phyloP scores from a whole-genome alignment of 1,140 invertebrate species.

The Limonius californicus region DNA sequence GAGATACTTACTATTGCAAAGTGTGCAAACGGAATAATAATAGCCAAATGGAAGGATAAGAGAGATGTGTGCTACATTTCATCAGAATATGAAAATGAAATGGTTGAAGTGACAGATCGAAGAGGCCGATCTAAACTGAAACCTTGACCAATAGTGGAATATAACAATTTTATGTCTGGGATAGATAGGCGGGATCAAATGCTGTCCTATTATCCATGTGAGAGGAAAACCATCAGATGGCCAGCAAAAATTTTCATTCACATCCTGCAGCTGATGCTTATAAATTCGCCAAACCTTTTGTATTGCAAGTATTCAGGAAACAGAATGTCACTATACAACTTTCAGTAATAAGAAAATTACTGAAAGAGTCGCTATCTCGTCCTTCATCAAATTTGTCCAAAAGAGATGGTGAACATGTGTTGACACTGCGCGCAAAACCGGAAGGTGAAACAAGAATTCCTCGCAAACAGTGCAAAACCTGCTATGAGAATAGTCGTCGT shows the following conservation, averaged over 20 bases:
- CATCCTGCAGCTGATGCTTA: slow-evolving; percentile 22
- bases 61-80: slow-evolving; percentile 38
- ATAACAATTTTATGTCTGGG: slow-evolving; percentile 40
- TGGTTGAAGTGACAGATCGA: slow-evolving; percentile 33
- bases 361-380: too few relatives aligned
- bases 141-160: slow-evolving; percentile 35
- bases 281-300: slow-evolving; percentile 21
- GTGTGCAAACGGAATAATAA: slow-evolving; percentile 33
- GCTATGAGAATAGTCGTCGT: too few relatives aligned
- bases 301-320: slow-evolving; percentile 19
- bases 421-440: too few relatives aligned
- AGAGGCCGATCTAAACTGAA: slow-evolving; percentile 31
- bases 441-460: too few relatives aligned
- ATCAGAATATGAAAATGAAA: slow-evolving; percentile 32
- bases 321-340: slow-evolving; percentile 20
- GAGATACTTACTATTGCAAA: slow-evolving; percentile 37
- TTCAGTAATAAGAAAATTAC: background rate
- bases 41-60: slow-evolving; percentile 46
- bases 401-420: too few relatives aligned
- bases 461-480: too few relatives aligned
- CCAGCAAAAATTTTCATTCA: background rate
- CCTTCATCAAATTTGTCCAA: too few relatives aligned
- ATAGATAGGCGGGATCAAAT: slow-evolving; percentile 42
- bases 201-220: slow-evolving; percentile 38
- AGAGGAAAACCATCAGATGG: slow-evolving; percentile 41